Evolutionary conservation across 1,140 invertebrate genomes (phyloP), one percentile per base, ranked within the genome.

Genomic region (Microplitis mediator): DNA sequence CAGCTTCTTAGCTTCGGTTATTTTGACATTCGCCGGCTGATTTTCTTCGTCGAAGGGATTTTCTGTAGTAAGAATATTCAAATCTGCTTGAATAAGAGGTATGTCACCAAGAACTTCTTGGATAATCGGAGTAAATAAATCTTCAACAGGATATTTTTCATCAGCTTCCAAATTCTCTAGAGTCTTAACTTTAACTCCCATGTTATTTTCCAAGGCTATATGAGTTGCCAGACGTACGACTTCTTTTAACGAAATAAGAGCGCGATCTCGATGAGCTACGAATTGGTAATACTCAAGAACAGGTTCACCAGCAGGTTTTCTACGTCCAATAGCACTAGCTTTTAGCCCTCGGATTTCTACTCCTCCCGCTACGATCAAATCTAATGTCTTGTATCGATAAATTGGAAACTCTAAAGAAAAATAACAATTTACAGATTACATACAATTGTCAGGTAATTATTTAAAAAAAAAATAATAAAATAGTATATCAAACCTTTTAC

Each of bases 331-430:
- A 4, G 92, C 90, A 75, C 91, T 94, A 0, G 94, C 94, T 77
- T 93, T 92, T 0, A 98, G 84, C 54, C 95, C 95, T 71, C 91
- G 89, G 34, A 97, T 90, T 86, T 96, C 94, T 13, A 98, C 92
- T 63, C 95, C 95, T 45, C 95, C 95, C 67, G 92, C 90, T 4
- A 79, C 58, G 76, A 89, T 68, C 31, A 80, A 23, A 23, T 85
- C 85, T 2, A 81, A 77, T 0, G 88, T 85, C 36, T 88, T 88
- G 51, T 88, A 86, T 1, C 89, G 82, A 78, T 87, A 87, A 45
- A 89, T 85, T 3, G 87, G 86, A 3, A 89, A 86, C 54, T 76
- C 82, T 84, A 58, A 3, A 75, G 76, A 11, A 72, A 62, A 69
- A 8, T 66, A 56, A 11, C 67, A 64, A 54, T n/a, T n/a, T 50